Percentiles rank a stretch among this genome's conserved stretches.
These are phyloP conservation scores for Melanotus villosus DNA, from an alignment of 2,888 invertebrate species.

Conservation along the genomic window DNA sequence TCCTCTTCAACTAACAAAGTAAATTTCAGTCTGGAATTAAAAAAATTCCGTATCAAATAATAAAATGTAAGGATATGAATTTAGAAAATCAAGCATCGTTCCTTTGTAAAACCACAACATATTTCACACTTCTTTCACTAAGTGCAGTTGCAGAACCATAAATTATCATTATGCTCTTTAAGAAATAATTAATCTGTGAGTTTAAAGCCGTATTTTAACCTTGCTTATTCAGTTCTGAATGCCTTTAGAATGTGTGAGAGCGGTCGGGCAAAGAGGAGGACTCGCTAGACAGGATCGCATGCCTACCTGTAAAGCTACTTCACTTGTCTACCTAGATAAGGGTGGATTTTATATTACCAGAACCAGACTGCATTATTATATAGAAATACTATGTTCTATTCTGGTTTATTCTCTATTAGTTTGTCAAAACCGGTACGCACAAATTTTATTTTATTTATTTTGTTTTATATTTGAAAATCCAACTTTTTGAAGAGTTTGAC, in stretches of 20 bases:
- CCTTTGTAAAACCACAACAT: not conserved
- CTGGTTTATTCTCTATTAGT: no score
- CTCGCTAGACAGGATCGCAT: slow-evolving; percentile 37
- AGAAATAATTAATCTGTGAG: slow-evolving; percentile 25
- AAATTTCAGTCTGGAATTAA: no score
- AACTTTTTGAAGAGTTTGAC: no score
- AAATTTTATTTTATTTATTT: no score
- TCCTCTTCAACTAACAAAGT: no score
- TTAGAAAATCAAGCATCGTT: not conserved
- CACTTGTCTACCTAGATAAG: slow-evolving; percentile 24
- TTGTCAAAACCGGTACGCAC: no score
- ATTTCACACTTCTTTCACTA: slow-evolving; percentile 4
- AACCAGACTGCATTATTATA: not conserved
- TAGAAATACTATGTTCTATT: not conserved
- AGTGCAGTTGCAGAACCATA: slow-evolving; percentile 10
- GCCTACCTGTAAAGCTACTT: slow-evolving; percentile 33
- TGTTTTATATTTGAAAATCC: no score
- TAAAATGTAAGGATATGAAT: not conserved
- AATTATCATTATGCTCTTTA: slow-evolving; percentile 10
- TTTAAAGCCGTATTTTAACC: slow-evolving; percentile 24
- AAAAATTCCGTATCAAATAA: not conserved
- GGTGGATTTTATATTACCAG: not conserved
- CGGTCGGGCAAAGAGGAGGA: slow-evolving; percentile 29
- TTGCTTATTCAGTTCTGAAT: slow-evolving; percentile 26
- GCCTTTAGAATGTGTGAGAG: slow-evolving; percentile 23